A percentile compares a stretch with the other conserved stretches of the same genome.
These are phyloP conservation scores for Peromyscus attwateri DNA, from an alignment of 2,797 vertebrate genomes.

Conservation along the genomic window DNA sequence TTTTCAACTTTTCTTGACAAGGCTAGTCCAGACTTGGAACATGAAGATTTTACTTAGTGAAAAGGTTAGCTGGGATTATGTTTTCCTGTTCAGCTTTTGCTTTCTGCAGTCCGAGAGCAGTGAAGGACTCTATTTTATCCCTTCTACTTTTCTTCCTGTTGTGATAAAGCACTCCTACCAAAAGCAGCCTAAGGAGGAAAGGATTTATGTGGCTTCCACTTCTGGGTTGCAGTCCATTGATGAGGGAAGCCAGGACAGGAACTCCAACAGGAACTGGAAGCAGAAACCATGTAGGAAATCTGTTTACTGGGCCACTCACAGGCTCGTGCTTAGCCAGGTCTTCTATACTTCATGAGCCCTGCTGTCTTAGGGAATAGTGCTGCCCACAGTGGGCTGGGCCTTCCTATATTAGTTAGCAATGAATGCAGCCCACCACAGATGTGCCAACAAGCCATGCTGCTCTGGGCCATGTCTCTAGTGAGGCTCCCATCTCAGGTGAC, in stretches of 20 bases:
- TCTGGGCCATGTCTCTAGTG: not conserved
- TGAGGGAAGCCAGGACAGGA: not conserved
- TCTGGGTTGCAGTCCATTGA: not conserved
- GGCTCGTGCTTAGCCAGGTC: not conserved
- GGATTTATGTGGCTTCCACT: not conserved
- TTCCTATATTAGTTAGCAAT: not conserved
- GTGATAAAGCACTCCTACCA: not conserved
- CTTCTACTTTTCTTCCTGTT: not conserved
- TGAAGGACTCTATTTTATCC: not conserved
- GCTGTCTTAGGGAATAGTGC: not conserved
- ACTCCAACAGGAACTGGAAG: not conserved
- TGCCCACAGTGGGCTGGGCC: not conserved
- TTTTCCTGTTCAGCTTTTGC: conserved; percentile 34
- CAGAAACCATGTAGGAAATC: not conserved
- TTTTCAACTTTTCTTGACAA: conserved; percentile 46
- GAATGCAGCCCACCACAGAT: not conserved
- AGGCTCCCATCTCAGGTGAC: not conserved
- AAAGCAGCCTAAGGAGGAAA: not conserved
- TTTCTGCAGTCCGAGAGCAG: not conserved
- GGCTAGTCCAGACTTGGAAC: not conserved
- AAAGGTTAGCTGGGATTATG: not conserved
- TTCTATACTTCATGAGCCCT: not conserved
- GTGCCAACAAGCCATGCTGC: not conserved
- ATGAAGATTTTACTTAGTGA: not conserved
- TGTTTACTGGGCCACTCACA: not conserved